phyloP scores from a whole-genome alignment of 2,113 vertebrate genomes.

The Aptenodytes patagonicus region DNA sequence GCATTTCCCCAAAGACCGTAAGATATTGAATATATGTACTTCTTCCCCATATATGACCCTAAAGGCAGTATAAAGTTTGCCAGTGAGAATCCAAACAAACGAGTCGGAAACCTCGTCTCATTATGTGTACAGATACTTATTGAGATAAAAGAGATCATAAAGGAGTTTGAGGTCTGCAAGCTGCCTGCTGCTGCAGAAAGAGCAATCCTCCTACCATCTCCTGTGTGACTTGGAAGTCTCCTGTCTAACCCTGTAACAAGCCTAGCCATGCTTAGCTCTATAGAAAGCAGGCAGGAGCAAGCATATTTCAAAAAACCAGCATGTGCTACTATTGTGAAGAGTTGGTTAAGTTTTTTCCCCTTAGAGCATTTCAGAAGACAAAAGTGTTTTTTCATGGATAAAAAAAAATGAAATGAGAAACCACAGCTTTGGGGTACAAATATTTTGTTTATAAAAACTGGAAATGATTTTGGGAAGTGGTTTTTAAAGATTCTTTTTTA shows the following conservation, averaged over 20 bases:
- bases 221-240: not conserved
- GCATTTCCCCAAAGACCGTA: not conserved
- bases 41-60: not conserved
- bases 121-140: not conserved
- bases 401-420: not conserved
- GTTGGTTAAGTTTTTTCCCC: not conserved
- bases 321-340: not conserved
- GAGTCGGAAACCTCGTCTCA: not conserved
- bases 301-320: not conserved
- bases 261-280: not conserved
- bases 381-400: not conserved
- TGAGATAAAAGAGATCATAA: not conserved
- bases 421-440: not conserved
- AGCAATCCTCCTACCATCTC: not conserved
- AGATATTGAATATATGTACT: not conserved
- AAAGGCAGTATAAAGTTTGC: not conserved
- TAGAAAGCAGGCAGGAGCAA: not conserved
- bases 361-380: not conserved
- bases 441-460: constrained; percentile 27
- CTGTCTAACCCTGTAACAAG: not conserved
- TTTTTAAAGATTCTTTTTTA: not conserved
- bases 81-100: not conserved
- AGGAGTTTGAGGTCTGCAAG: not conserved
- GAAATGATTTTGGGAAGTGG: not conserved
- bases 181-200: not conserved